phyloP scores from a whole-genome alignment of 1,140 invertebrate genomes.

The Drosophila arawakana region DNA sequence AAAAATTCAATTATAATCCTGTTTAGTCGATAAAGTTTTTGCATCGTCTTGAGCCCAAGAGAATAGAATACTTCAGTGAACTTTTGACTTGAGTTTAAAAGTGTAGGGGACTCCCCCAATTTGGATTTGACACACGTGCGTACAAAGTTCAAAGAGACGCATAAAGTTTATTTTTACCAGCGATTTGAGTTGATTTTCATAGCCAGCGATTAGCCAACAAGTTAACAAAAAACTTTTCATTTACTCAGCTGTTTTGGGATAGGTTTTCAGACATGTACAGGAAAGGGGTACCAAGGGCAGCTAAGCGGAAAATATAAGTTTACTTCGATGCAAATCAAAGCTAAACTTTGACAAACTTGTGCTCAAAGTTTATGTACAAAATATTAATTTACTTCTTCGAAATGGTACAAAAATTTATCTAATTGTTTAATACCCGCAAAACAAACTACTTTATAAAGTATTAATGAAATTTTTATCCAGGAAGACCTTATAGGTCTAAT shows the following conservation, averaged over 20 bases:
- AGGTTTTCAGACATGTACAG: background rate
- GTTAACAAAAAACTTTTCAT: conserved; percentile 7
- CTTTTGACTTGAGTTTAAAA: conserved; percentile 17
- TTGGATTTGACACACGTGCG: conserved; percentile 2
- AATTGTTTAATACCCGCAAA: too few relatives aligned
- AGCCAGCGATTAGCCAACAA: conserved; percentile 25
- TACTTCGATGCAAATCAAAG: background rate
- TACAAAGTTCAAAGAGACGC: conserved; percentile 26
- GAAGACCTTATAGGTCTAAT: background rate
- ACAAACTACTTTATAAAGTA: background rate
- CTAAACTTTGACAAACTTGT: background rate
- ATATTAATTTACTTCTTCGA: background rate
- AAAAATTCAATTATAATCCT: conserved; percentile 63
- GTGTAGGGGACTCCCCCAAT: background rate
- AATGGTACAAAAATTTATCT: too few relatives aligned
- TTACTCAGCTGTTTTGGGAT: conserved; percentile 7
- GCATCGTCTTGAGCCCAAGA: conserved; percentile 15
- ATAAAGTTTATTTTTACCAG: conserved; percentile 24
- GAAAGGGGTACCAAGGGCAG: too few relatives aligned
- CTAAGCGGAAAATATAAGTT: background rate
- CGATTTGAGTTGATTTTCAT: conserved; percentile 7
- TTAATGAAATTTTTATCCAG: background rate
- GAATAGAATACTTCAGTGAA: background rate
- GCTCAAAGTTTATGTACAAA: background rate
- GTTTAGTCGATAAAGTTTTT: conserved; percentile 47